Conservation (phyloP, 2,797 vertebrate species). For the Phyllotis vaccarum region DNA sequence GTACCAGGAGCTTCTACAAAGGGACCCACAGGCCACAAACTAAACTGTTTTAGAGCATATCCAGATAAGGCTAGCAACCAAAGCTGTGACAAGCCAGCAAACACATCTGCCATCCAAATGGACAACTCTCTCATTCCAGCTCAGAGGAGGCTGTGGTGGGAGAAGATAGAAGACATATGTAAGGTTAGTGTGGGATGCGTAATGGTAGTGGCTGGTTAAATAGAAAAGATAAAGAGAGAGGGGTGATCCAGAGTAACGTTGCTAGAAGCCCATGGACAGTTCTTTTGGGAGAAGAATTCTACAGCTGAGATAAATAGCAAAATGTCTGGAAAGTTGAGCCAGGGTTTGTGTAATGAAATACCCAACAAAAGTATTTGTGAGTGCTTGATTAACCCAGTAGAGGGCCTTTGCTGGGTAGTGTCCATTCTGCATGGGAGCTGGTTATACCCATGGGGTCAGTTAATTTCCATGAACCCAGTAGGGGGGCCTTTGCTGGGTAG, state of each 20-base stretch:
- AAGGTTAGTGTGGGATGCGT: not conserved
- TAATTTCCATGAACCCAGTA: not conserved
- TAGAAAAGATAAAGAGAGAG: not conserved
- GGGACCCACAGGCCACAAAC: not conserved
- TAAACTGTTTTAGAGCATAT: not conserved
- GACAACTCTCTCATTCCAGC: not conserved
- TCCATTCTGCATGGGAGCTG: not conserved
- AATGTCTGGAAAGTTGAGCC: not conserved
- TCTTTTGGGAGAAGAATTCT: not conserved
- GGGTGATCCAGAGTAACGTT: not conserved
- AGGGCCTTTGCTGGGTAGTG: not conserved
- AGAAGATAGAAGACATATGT: not conserved
- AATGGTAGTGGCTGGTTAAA: not conserved
- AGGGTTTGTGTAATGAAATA: constrained; percentile 44
- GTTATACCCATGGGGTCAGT: not conserved
- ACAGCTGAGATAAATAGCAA: not conserved
- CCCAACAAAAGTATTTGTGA: not conserved
- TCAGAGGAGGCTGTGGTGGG: not conserved
- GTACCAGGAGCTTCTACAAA: not conserved
- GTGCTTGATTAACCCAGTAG: not conserved
- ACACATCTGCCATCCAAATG: not conserved
- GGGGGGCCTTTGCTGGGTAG: not conserved
- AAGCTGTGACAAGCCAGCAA: constrained; percentile 34
- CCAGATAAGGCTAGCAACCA: not conserved
- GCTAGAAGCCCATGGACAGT: not conserved